A percentile compares a stretch with the other conserved stretches of the same genome.
phyloP scores from a whole-genome alignment of 2,113 vertebrate genomes.

The Gobio gobio region DNA sequence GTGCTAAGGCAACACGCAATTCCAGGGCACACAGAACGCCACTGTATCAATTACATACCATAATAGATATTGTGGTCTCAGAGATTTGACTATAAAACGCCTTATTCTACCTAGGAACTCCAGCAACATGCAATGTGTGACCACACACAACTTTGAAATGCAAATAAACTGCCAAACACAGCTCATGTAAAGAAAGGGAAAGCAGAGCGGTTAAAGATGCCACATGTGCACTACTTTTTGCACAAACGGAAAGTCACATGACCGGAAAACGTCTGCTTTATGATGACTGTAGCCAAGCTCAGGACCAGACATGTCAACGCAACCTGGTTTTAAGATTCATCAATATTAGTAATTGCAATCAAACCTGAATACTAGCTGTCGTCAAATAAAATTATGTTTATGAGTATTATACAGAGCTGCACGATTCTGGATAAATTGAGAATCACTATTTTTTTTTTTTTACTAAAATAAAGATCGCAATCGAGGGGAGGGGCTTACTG shows the following conservation, averaged over 20 bases:
- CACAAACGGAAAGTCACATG: neutral
- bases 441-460: no score
- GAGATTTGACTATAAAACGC: neutral
- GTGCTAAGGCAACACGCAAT: neutral
- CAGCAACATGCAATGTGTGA: neutral
- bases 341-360: neutral
- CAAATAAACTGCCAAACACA: neutral
- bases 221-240: conserved; percentile 2
- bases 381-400: neutral
- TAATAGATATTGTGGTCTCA: neutral
- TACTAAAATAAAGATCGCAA: no score
- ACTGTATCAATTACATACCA: neutral
- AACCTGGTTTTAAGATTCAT: neutral
- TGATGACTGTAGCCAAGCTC: neutral
- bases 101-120: neutral
- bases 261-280: neutral
- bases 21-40: neutral
- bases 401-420: no score
- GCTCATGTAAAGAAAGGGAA: neutral
- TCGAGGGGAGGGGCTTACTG: no score
- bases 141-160: neutral
- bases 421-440: no score
- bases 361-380: neutral
- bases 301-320: neutral
- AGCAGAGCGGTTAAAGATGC: neutral